Percentiles rank a stretch among this genome's conserved stretches.
phyloP scores from a whole-genome alignment of 2,797 vertebrate species.

The Cyclopterus lumpus region DNA sequence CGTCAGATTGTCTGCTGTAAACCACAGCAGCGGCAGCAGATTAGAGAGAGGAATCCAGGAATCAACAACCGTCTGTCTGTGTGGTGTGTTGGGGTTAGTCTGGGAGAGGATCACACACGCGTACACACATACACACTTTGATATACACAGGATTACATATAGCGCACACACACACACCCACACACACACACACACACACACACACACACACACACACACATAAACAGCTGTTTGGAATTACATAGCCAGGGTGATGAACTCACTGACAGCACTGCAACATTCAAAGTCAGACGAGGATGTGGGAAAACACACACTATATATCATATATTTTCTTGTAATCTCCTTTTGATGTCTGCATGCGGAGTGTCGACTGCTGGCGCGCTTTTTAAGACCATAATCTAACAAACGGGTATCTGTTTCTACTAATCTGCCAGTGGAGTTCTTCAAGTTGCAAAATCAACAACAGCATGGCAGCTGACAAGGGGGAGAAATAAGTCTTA shows the following conservation, averaged over 20 bases:
- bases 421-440: not conserved
- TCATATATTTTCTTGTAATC: constrained; percentile 44
- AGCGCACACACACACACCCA: constrained; percentile 35
- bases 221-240: constrained; percentile 80
- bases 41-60: constrained; percentile 74
- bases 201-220: constrained; percentile 45
- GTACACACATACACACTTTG: constrained; percentile 32
- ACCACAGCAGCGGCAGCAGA: constrained; percentile 65
- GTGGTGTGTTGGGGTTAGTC: constrained; percentile 67
- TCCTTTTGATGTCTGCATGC: constrained; percentile 35
- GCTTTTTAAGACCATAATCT: not conserved
- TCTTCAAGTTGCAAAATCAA: constrained; percentile 47
- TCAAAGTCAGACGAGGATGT: constrained; percentile 62
- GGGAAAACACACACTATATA: constrained; percentile 51
- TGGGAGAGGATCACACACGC: constrained; percentile 50
- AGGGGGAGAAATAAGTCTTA: constrained; percentile 7
- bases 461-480: constrained; percentile 19
- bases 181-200: constrained; percentile 46
- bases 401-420: constrained; percentile 40
- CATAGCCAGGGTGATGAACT: constrained; percentile 72
- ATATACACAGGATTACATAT: not conserved
- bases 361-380: not conserved
- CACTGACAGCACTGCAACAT: constrained; percentile 64
- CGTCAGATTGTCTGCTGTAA: constrained; percentile 64
- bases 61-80: constrained; percentile 74